Base-by-base conservation (phyloP, 1,140 invertebrate genomes). In the Pseudomyrmex sp. region DNA sequence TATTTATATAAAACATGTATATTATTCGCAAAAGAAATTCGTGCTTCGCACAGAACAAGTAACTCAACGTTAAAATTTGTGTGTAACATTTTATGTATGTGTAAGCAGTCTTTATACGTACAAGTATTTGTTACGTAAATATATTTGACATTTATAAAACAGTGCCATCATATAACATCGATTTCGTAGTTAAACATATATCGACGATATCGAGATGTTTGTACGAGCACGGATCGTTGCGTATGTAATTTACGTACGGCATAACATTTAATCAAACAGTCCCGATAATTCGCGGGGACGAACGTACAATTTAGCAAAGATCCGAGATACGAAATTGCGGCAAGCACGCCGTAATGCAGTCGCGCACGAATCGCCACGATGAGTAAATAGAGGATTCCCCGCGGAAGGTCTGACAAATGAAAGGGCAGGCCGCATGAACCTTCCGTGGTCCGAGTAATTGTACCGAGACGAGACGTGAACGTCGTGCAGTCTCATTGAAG, bases 401-500 rank as follows among this genome's bases (percentile, higher is more conserved):
- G 69, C 18, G 54, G 76, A 80, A 61, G 44, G 69, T 58, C 54
- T 56, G 85, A 86, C 76, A 75, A 86, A 86, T 74, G 85, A 76
- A 76, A 83, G 65, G 50, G 48, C 62, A 35, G 70, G 69, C 70
- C 84, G 46, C 52, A 79, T 62, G 61, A 46, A 59, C 72, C 70
- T 76, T 56, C 20, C 20, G 84, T 66, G 77, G 70, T 76, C 77
- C 65, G 35, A 79, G 44, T 23, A 69, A 80, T 80, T 69, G 44
- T 50, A 48, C 59, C 48, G 62, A 63, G 62, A 73, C 65, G 66
- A 73, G 75, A 58, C 48, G 48, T 20, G 44, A 72, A 15, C 74
- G 70, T 56, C 54, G 35, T 52, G 85, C 80, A 88, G 87, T 88
- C 86, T 84, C 82, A 58, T 87, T 76, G 82, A 50, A 61, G 56